Evolutionary conservation across 1,140 invertebrate species (phyloP).

Genomic region (Ooceraea biroi): DNA sequence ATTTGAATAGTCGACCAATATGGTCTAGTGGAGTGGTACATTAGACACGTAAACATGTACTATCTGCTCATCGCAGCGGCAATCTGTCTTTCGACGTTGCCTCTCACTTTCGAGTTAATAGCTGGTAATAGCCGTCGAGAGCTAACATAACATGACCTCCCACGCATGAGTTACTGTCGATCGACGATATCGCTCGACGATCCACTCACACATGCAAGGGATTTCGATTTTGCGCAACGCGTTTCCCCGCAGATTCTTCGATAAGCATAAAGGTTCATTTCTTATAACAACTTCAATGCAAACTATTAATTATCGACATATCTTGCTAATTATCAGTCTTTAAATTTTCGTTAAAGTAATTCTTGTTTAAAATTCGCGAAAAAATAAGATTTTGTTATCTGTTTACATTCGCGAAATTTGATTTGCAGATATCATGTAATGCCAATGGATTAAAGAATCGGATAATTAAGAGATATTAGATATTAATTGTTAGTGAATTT

Average conservation of each 20-base stretch:
- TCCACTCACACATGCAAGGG: constrained; percentile 21
- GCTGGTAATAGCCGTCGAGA: constrained; percentile 75
- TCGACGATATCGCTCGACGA: constrained; percentile 56
- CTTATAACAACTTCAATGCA: background rate
- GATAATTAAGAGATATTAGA: background rate
- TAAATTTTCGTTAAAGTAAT: constrained; percentile 12
- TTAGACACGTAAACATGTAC: constrained; percentile 79
- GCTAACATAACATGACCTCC: constrained; percentile 70
- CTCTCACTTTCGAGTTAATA: constrained; percentile 71
- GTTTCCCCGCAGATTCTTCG: background rate
- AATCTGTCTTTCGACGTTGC: constrained; percentile 75
- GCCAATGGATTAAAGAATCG: background rate
- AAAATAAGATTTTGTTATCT: constrained; percentile 7
- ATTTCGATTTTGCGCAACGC: constrained; percentile 39
- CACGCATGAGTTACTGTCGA: constrained; percentile 59
- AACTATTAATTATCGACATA: background rate
- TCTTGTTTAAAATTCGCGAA: background rate
- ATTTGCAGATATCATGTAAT: background rate
- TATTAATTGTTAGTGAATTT: background rate
- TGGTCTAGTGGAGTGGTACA: constrained; percentile 71
- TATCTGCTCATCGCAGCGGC: constrained; percentile 73
- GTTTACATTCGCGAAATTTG: background rate
- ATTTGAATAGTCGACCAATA: constrained; percentile 70
- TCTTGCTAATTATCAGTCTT: background rate
- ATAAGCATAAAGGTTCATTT: background rate